phyloP scores from a whole-genome alignment of 2,113 vertebrate species.

The Crocuta crocuta region DNA sequence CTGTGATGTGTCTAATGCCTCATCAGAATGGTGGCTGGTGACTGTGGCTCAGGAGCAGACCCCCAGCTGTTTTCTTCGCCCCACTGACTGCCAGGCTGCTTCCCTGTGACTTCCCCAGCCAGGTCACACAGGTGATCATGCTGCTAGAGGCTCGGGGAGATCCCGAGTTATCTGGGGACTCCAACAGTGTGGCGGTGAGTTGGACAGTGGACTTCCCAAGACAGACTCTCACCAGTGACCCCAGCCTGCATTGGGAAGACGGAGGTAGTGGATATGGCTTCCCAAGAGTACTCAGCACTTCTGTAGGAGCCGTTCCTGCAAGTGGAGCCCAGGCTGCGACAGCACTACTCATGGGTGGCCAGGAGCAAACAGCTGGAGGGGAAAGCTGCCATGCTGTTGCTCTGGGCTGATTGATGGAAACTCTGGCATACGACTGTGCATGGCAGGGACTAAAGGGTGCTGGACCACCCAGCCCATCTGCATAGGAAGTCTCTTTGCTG shows the following conservation, averaged over 20 bases:
- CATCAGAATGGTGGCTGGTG: neutral
- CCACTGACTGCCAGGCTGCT: slow-evolving; percentile 84
- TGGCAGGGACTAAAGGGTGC: neutral
- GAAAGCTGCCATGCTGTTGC: neutral
- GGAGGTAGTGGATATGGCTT: slow-evolving; percentile 91
- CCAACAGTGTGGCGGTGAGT: slow-evolving; percentile 88
- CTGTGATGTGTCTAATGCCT: slow-evolving; percentile 79
- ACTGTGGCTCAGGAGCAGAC: slow-evolving; percentile 78
- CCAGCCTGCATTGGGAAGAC: slow-evolving; percentile 89
- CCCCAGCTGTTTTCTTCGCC: slow-evolving; percentile 81
- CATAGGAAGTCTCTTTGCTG: neutral
- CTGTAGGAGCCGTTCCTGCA: slow-evolving; percentile 93
- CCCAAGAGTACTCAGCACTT: slow-evolving; percentile 90
- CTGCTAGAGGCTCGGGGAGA: slow-evolving; percentile 81
- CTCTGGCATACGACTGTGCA: accelerated
- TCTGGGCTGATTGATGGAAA: neutral
- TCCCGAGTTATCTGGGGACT: slow-evolving; percentile 88
- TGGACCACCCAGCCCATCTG: neutral
- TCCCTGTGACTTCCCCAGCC: slow-evolving; percentile 87
- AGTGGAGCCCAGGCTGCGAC: slow-evolving; percentile 89
- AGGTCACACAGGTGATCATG: slow-evolving; percentile 88
- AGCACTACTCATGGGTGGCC: neutral
- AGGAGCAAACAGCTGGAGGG: neutral
- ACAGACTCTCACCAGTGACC: slow-evolving; percentile 94
- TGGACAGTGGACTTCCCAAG: slow-evolving; percentile 89